Conservation (phyloP, 1,140 invertebrate species). For the Coenobita brevimanus region DNA sequence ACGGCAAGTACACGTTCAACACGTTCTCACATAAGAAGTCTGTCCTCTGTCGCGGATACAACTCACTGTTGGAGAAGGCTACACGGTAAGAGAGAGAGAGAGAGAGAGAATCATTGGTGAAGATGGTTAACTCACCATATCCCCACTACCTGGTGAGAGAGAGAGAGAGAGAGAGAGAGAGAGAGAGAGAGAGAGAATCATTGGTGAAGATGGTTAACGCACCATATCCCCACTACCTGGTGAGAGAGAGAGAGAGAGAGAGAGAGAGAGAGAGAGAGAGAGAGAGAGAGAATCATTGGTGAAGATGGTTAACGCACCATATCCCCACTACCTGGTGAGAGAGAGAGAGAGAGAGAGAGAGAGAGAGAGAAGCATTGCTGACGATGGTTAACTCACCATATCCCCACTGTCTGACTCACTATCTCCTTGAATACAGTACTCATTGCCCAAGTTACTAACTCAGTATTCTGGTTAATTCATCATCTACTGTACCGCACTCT, state of each 20-base stretch:
- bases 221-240: too few species aligned
- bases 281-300: too few species aligned
- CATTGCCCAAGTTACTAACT: too few species aligned
- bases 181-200: background rate
- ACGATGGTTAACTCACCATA: background rate
- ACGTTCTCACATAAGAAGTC: conserved; percentile 77
- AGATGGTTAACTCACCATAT: background rate
- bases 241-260: background rate
- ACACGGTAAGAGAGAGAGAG: conserved; percentile 30
- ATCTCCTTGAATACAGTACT: too few species aligned
- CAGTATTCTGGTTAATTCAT: too few species aligned
- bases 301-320: too few species aligned
- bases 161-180: background rate
- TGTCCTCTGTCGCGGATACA: conserved; percentile 71
- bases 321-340: too few species aligned
- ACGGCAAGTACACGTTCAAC: conserved; percentile 77
- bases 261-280: too few species aligned
- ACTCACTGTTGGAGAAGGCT: conserved; percentile 65
- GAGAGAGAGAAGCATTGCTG: background rate
- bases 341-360: background rate
- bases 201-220: background rate
- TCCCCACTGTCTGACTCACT: too few species aligned
- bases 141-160: too few species aligned
- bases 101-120: background rate
- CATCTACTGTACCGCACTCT: too few species aligned